A percentile compares a stretch with the other conserved stretches of the same genome.
Conservation (phyloP, 2,888 invertebrate genomes). For the Heliconius charithonia region DNA sequence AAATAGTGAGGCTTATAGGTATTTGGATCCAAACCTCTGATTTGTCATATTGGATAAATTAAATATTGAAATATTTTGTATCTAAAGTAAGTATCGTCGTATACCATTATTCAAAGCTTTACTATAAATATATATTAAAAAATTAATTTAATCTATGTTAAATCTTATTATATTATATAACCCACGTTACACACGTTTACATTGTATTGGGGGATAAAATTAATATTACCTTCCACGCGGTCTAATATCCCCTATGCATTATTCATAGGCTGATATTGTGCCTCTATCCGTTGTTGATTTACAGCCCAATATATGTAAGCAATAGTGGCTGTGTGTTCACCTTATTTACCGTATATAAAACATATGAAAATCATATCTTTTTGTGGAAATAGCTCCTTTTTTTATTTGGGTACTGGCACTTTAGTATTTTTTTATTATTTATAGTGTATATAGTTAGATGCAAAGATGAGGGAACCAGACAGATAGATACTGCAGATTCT, state of each 20-base stretch:
- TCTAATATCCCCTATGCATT: conserved; percentile 34
- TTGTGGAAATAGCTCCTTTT: not conserved
- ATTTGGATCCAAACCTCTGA: not conserved
- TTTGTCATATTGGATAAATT: not conserved
- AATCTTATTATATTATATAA: not conserved
- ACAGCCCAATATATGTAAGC: conserved; percentile 22
- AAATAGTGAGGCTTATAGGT: not conserved
- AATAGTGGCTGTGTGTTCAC: not conserved
- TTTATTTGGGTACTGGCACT: too few relatives aligned
- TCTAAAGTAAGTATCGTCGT: not conserved
- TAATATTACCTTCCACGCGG: conserved; percentile 31
- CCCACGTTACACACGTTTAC: conserved; percentile 1
- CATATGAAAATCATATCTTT: not conserved
- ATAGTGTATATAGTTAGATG: too few relatives aligned
- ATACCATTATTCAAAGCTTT: too few relatives aligned
- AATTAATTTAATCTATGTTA: conserved; percentile 7
- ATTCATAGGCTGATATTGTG: conserved; percentile 31
- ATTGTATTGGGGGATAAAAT: conserved; percentile 29
- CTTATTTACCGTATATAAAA: not conserved
- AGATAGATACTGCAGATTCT: too few relatives aligned
- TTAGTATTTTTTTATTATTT: too few relatives aligned
- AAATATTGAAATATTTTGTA: too few relatives aligned
- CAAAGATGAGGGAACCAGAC: too few relatives aligned
- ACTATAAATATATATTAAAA: too few relatives aligned
- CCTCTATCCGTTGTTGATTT: conserved; percentile 28